phyloP scores from a whole-genome alignment of 2,113 vertebrate genomes.

The Mionectes macconnelli region DNA sequence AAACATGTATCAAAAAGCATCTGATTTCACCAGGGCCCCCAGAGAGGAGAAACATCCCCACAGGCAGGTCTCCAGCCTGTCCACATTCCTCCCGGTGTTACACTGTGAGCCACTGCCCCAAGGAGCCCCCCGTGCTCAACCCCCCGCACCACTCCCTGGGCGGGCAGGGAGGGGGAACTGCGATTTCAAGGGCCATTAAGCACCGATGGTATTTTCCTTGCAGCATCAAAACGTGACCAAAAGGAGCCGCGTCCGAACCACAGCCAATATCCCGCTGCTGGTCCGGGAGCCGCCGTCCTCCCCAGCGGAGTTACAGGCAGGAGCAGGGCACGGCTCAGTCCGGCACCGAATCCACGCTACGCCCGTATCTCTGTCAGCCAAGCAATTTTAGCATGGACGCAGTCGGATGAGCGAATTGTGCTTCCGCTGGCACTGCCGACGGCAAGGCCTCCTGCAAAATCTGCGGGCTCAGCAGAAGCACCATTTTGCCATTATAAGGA shows the following conservation, averaged over 20 bases:
- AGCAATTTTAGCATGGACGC: background rate
- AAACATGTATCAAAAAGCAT: background rate
- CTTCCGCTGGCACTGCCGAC: constrained; percentile 1
- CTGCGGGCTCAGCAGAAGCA: constrained; percentile 49
- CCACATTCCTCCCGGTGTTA: background rate
- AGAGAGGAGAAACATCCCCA: background rate
- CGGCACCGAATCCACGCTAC: fast-evolving
- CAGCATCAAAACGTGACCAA: background rate
- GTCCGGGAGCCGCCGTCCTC: fast-evolving
- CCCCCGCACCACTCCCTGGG: constrained; percentile 15
- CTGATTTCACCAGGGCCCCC: background rate
- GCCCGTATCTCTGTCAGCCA: fast-evolving
- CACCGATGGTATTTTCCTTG: constrained; percentile 4
- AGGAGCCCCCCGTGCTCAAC: background rate
- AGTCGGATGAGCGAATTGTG: background rate
- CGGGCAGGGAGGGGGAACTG: background rate
- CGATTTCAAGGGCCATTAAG: constrained; percentile 52
- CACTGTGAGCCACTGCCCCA: background rate
- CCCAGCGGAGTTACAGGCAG: fast-evolving
- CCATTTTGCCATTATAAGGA: constrained; percentile 51
- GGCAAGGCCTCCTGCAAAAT: constrained; percentile 36
- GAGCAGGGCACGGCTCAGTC: fast-evolving
- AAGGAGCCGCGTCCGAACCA: fast-evolving
- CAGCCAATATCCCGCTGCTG: background rate
- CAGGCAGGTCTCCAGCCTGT: background rate